phyloP scores from a whole-genome alignment of 2,797 vertebrate species.

The Enteromius unitaeniatus region DNA sequence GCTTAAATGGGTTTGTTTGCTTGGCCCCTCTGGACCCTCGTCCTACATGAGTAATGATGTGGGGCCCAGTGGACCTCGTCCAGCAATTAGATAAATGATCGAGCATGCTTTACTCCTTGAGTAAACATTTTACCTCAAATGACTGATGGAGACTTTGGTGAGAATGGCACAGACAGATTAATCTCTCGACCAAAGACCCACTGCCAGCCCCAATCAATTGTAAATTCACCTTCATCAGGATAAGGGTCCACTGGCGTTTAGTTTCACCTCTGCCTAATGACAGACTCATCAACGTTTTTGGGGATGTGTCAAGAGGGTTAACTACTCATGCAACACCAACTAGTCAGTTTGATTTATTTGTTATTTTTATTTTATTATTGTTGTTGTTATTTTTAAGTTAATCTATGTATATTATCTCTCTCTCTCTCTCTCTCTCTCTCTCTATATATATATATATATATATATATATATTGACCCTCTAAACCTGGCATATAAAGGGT shows the following conservation, averaged over 20 bases:
- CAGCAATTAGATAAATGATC: slow-evolving; percentile 62
- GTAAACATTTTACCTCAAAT: slow-evolving; percentile 70
- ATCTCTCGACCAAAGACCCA: slow-evolving; percentile 37
- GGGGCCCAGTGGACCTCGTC: slow-evolving; percentile 59
- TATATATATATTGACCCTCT: background rate
- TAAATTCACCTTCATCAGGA: slow-evolving; percentile 22
- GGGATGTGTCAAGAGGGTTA: background rate
- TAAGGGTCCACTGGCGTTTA: slow-evolving; percentile 37
- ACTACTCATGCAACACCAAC: background rate
- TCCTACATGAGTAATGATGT: slow-evolving; percentile 75
- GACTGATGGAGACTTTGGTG: slow-evolving; percentile 63
- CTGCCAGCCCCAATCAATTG: slow-evolving; percentile 18
- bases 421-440: too few species aligned
- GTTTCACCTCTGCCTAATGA: slow-evolving; percentile 49
- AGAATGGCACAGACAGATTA: slow-evolving; percentile 54
- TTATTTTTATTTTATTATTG: background rate
- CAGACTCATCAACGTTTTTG: slow-evolving; percentile 35
- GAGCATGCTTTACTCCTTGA: slow-evolving; percentile 72
- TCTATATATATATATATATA: too few species aligned
- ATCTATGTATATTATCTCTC: background rate
- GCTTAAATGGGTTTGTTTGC: slow-evolving; percentile 76
- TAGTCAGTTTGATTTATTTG: background rate
- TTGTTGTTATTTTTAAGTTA: background rate
- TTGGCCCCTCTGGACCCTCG: slow-evolving; percentile 64
- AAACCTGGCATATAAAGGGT: background rate